Evolutionary conservation across 2,797 vertebrate species (phyloP).

Genomic region (Cercopithecus hamlyni): DNA sequence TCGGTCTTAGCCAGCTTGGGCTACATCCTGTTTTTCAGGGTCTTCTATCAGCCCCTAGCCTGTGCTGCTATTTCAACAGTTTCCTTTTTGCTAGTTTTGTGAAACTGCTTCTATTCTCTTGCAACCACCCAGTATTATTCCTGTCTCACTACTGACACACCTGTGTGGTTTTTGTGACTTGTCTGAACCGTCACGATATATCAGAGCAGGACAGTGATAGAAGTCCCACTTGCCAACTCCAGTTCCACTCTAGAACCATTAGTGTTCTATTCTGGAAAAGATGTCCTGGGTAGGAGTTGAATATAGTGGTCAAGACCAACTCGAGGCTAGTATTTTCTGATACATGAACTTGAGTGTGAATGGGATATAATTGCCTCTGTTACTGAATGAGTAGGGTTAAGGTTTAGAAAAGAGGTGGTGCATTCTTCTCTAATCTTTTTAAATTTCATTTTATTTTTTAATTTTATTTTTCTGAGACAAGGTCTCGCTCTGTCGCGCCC

Average conservation of each 20-base stretch:
- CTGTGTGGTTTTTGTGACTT: rapidly evolving
- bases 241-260: too few relatives aligned
- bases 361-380: neutral
- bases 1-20: too few relatives aligned
- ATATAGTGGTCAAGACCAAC: too few relatives aligned
- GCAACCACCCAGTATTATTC: neutral
- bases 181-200: neutral
- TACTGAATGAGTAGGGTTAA: neutral
- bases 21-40: too few relatives aligned
- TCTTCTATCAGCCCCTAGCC: too few relatives aligned
- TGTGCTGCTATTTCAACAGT: neutral
- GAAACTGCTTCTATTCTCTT: neutral
- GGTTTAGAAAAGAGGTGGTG: neutral
- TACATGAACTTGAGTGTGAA: neutral
- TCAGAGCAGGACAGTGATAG: neutral
- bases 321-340: neutral
- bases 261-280: neutral
- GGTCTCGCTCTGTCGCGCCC: neutral
- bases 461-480: too few relatives aligned
- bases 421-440: neutral
- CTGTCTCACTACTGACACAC: neutral
- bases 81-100: neutral
- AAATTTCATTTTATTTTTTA: neutral
- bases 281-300: neutral
- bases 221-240: neutral